These are phyloP conservation scores for Coendou prehensilis DNA, from an alignment of 2,797 vertebrate genomes.

Conservation along the genomic window DNA sequence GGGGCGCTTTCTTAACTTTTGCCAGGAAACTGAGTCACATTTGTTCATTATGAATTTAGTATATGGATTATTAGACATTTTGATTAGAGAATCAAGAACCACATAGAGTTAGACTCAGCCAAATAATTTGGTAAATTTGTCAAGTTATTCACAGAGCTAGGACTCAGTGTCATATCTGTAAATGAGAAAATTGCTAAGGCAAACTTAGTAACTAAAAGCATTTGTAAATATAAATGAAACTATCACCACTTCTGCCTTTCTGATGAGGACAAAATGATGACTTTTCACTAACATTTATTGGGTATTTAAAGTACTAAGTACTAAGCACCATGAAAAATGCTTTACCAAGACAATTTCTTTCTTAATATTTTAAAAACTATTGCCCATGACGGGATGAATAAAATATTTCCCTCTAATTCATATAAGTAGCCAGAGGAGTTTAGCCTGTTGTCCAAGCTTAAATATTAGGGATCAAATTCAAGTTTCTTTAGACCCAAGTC, in stretches of 20 bases:
- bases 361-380: not conserved
- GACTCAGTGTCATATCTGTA: constrained; percentile 31
- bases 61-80: constrained; percentile 62
- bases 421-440: not conserved
- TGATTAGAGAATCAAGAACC: constrained; percentile 62
- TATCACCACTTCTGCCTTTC: not conserved
- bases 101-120: constrained; percentile 57
- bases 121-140: constrained; percentile 66
- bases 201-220: constrained; percentile 49
- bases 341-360: not conserved
- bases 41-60: constrained; percentile 53
- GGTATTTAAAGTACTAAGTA: not conserved
- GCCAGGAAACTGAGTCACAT: constrained; percentile 29
- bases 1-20: not conserved
- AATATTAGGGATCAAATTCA: not conserved
- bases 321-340: not conserved
- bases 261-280: not conserved
- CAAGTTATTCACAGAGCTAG: constrained; percentile 9
- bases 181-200: constrained; percentile 64
- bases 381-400: not conserved
- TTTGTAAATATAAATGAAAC: not conserved
- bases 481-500: not conserved
- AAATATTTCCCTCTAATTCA: constrained; percentile 43
- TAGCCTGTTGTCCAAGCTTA: not conserved
- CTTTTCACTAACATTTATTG: not conserved